Evolutionary conservation across 2,888 invertebrate species (phyloP).

Genomic region (Pristionchus maxplancki): DNA sequence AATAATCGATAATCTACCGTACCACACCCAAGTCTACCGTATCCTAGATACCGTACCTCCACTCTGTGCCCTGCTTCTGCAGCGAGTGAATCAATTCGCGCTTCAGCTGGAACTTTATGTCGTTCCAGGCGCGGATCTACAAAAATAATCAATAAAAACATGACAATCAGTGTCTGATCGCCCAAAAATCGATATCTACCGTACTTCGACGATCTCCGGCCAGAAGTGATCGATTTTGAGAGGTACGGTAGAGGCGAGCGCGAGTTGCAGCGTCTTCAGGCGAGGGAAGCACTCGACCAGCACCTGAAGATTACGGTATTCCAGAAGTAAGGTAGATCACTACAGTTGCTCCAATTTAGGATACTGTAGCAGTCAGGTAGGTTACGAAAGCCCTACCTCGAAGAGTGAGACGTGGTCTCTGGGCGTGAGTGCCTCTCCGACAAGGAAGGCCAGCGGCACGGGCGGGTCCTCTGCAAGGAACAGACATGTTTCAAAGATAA

Average conservation of each 20-base stretch:
- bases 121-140: constrained; percentile 48
- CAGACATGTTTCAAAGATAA: background rate
- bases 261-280: constrained; percentile 26
- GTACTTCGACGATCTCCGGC: constrained; percentile 46
- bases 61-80: background rate
- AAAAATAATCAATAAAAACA: background rate
- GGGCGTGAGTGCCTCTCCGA: constrained; percentile 45
- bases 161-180: too few species aligned
- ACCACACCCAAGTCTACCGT: background rate
- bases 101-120: constrained; percentile 38
- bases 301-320: background rate
- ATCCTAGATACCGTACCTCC: constrained; percentile 10
- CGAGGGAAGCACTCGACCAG: constrained; percentile 49
- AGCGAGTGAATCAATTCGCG: constrained; percentile 31
- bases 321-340: background rate
- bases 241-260: constrained; percentile 47
- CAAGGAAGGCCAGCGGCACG: constrained; percentile 46
- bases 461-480: constrained; percentile 45
- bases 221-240: constrained; percentile 41
- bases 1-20: constrained; percentile 7
- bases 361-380: background rate
- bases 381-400: background rate
- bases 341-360: background rate
- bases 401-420: constrained; percentile 34
- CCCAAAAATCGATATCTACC: background rate